Evolutionary conservation across 2,888 invertebrate species (phyloP), one percentile per base, ranked within the genome.

Genomic region (Aporophyla nigra): DNA sequence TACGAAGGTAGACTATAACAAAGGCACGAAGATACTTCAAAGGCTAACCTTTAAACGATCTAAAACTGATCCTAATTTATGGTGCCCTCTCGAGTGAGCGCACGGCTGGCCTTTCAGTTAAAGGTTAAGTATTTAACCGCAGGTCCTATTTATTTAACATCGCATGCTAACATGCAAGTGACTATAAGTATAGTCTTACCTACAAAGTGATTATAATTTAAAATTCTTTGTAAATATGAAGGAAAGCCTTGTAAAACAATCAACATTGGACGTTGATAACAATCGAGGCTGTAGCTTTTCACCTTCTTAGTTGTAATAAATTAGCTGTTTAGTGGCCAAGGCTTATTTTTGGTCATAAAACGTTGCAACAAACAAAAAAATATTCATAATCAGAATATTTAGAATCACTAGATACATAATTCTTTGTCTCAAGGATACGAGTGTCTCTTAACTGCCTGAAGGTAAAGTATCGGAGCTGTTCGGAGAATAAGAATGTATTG

Each of bases 21-120:
- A 71, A 71, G 56, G 12, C 49, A 21, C 61, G 24, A 53, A 59
- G 62, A 69, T 71, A 73, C 63, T 78, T 78, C 54, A 68, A 81
- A 71, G 70, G 24, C 61, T 78, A 77, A 80, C 86, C 85, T 84
- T 86, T 82, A 80, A 76, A 74, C 59, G 61, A 73, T 77, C 78
- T 80, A 78, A 82, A 85, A 77, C 78, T 76, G 74, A 74, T 82
- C 76, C 69, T 73, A 68, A 77, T 80, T 85, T 74, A 80, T 80
- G 66, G 78, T 74, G 40, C 79, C 86, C 69, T 78, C 74, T 78
- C 70, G 16, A 83, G 56, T 78, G 62, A 78, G 76, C 83, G 12
- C 71, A 78, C 80, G 71, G 24, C 65, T 85, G 66, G 83, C 89
- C 89, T 88, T 88, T 58, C 46, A 78, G 65, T 73, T 82, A 88